phyloP scores from a whole-genome alignment of 2,113 vertebrate species.

The Dasyprocta punctata region DNA sequence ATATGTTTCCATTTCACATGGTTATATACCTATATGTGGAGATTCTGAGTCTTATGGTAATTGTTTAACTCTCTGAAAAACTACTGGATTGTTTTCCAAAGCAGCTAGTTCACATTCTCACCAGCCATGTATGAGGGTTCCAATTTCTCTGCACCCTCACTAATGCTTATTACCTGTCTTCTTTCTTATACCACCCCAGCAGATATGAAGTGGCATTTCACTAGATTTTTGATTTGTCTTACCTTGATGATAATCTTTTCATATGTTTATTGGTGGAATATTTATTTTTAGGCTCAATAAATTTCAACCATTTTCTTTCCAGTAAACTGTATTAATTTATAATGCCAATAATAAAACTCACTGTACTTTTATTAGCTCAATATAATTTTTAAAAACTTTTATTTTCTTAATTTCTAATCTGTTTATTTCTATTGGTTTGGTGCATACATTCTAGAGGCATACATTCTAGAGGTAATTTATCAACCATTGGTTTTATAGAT shows the following conservation, averaged over 20 bases:
- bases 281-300: constrained; percentile 6
- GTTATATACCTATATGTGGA: background rate
- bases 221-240: constrained; percentile 8
- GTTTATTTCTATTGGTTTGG: constrained; percentile 33
- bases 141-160: background rate
- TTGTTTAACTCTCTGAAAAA: background rate
- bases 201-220: background rate
- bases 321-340: background rate
- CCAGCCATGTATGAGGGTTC: background rate
- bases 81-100: background rate
- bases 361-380: background rate
- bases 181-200: background rate
- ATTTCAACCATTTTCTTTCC: background rate
- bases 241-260: background rate
- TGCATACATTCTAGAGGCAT: background rate
- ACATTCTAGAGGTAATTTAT: constrained; percentile 20
- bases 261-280: background rate
- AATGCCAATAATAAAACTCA: background rate
- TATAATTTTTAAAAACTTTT: background rate
- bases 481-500: background rate
- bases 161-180: background rate
- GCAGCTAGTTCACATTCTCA: background rate
- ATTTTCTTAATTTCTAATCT: constrained; percentile 1
- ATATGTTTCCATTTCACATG: background rate
- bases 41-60: background rate